Base-by-base conservation (phyloP, 2,888 invertebrate genomes). In the Thymelicus lineola region DNA sequence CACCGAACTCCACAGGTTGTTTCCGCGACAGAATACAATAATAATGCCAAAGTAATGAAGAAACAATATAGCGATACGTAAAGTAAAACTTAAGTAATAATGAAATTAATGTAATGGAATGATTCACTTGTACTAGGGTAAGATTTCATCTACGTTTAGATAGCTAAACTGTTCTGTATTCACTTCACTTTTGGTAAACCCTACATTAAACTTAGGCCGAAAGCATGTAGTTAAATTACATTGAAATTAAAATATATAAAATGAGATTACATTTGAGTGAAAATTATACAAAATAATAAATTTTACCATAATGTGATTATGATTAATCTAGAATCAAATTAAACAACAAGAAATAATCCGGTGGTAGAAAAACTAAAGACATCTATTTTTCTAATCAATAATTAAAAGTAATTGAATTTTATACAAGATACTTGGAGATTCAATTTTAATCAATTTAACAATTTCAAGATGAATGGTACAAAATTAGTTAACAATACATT, bases 231-330 rank as follows among this genome's bases (percentile, higher is more conserved):
- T 14, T 7, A 69, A 73, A 73, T 71, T 75, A 67, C 55, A 70
- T 64, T 73, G 64, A 73, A 62, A 70, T 73, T 73, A 72, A 66
- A 74, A 77, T 74, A 78, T 75, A 79, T 73, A 85, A 83, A 82
- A 86, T 89, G 90, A 91, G 89, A 90, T 89, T 90, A 89, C 86
- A 84, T 76, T 79, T 79, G 81, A 85, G 82, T 85, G 79, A 82
- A 79, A 75, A 76, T 75, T 75, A 76, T 62, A 76, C 75, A 74
- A 74, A 71, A 71, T 66, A 72, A 66, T 68, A 50, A 53, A 71
- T 73, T 62, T 70, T 66, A 72, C 38, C n/a, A 20, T 58, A 63
- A 70, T 68, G 74, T 74, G 67, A 75, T 71, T 71, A 74, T 73
- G 71, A 76, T 72, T 70, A 71, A 66, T 59, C 50, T 66, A 64